phyloP scores from a whole-genome alignment of 2,797 vertebrate genomes.

The Periophthalmus magnuspinnatus region DNA sequence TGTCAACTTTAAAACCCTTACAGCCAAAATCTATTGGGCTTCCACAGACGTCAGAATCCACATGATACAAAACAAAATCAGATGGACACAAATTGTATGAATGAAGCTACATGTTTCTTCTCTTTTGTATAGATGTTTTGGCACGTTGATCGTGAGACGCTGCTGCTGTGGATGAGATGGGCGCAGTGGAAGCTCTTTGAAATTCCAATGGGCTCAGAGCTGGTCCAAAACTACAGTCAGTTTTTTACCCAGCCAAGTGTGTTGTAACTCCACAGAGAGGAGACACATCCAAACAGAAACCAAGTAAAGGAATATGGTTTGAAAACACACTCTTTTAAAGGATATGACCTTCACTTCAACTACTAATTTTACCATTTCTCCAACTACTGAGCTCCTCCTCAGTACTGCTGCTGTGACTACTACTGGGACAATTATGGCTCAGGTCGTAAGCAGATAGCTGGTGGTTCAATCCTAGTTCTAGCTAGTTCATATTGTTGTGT shows the following conservation, averaged over 20 bases:
- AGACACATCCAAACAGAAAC: constrained; percentile 17
- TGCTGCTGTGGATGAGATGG: constrained; percentile 6
- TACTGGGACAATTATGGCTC: background rate
- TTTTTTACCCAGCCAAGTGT: constrained; percentile 41
- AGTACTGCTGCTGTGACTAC: background rate
- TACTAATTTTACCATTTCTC: background rate
- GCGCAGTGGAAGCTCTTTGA: constrained; percentile 40
- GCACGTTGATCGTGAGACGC: constrained; percentile 34
- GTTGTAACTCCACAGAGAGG: constrained; percentile 40
- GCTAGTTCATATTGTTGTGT: background rate
- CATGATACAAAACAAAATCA: background rate
- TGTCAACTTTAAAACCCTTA: background rate
- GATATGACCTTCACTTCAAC: background rate
- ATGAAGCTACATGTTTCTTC: background rate
- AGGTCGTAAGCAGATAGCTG: background rate
- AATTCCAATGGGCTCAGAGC: constrained; percentile 48
- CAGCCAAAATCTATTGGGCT: background rate
- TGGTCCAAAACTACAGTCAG: constrained; percentile 44
- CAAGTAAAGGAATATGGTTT: constrained; percentile 17
- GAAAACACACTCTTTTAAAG: constrained; percentile 7
- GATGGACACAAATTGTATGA: background rate
- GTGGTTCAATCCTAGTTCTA: background rate
- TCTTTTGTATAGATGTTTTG: constrained; percentile 44
- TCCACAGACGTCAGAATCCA: background rate
- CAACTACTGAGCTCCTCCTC: background rate